Evolutionary conservation across 2,888 invertebrate genomes (phyloP).

Genomic region (Acleris emargana): DNA sequence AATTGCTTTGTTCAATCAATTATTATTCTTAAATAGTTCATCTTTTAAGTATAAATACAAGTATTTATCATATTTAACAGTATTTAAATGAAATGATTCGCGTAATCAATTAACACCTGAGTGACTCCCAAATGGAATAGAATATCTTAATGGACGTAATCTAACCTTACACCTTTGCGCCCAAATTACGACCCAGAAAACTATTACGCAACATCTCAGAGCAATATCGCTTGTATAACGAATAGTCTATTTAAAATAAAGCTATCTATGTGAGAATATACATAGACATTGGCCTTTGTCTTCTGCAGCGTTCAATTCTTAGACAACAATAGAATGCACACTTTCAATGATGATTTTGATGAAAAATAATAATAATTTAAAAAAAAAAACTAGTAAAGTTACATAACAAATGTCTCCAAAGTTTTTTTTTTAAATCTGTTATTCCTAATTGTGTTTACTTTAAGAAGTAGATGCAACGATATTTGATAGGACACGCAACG

Average conservation of each 20-base stretch:
- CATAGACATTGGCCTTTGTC: constrained; percentile 19
- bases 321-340: constrained; percentile 3
- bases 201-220: constrained; percentile 61
- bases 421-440: no score
- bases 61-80: neutral
- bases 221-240: constrained; percentile 61
- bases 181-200: constrained; percentile 57
- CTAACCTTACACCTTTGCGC: constrained; percentile 45
- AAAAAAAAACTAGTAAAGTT: neutral
- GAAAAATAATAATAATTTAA: neutral
- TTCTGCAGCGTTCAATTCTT: constrained; percentile 3
- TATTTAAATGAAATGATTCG: constrained; percentile 8
- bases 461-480: neutral
- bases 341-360: constrained; percentile 12
- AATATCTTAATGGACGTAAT: constrained; percentile 40
- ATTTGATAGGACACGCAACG: constrained; percentile 2
- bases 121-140: constrained; percentile 22
- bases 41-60: neutral
- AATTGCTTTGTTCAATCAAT: constrained; percentile 15
- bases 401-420: neutral
- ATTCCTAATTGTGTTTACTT: neutral
- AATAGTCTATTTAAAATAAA: constrained; percentile 45
- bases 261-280: constrained; percentile 45
- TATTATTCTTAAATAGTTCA: no score
- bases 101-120: constrained; percentile 8